Evolutionary conservation across 1,140 invertebrate species (phyloP).

Genomic region (Drosophila subobscura): DNA sequence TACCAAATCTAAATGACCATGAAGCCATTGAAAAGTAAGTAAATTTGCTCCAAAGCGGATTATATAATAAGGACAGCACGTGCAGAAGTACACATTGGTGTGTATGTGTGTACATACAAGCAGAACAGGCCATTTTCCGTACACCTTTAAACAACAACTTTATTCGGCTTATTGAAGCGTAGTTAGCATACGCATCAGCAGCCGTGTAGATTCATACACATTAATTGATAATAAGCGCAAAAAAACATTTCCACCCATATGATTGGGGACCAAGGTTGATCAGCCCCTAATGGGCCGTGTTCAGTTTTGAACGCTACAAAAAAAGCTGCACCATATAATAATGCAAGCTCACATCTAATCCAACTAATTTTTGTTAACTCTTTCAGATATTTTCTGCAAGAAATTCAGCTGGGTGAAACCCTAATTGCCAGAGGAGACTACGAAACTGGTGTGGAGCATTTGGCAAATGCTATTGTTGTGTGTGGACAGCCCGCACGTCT

Average conservation of each 20-base stretch:
- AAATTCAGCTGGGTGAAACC: slow-evolving; percentile 96
- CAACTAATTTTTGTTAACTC: not conserved
- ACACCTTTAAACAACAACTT: too few relatives aligned
- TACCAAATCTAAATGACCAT: slow-evolving; percentile 95
- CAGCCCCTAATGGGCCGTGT: too few relatives aligned
- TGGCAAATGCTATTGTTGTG: slow-evolving; percentile 97
- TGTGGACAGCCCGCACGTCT: slow-evolving; percentile 97
- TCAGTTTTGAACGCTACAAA: not conserved
- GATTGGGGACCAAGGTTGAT: too few relatives aligned
- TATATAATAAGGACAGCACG: slow-evolving; percentile 65
- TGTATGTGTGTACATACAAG: too few relatives aligned
- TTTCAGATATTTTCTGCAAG: slow-evolving; percentile 82
- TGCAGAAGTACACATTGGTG: slow-evolving; percentile 84
- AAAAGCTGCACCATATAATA: too few relatives aligned
- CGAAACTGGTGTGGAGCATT: slow-evolving; percentile 96
- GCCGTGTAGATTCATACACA: slow-evolving; percentile 16
- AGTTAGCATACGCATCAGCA: slow-evolving; percentile 15
- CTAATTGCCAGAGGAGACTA: slow-evolving; percentile 92
- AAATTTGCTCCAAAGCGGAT: slow-evolving; percentile 16
- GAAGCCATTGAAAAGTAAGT: slow-evolving; percentile 97
- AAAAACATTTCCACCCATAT: too few relatives aligned
- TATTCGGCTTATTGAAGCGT: too few relatives aligned
- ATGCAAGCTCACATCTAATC: not conserved
- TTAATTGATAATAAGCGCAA: slow-evolving; percentile 15
- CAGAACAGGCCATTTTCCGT: too few relatives aligned